phyloP scores from a whole-genome alignment of 2,888 invertebrate species.

The Lottia gigantea region DNA sequence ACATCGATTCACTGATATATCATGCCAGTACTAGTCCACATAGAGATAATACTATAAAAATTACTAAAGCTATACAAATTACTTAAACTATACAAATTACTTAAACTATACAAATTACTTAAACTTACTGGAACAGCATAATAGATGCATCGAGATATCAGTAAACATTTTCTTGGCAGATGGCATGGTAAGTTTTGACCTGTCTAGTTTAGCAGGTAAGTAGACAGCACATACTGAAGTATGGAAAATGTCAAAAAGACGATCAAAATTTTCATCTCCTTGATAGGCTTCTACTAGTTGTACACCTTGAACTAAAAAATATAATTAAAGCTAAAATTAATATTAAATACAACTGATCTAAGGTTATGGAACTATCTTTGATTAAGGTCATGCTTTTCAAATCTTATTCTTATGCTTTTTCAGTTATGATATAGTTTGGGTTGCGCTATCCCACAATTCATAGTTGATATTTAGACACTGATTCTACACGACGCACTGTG shows the following conservation, averaged over 20 bases:
- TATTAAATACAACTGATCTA: no score
- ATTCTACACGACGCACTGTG: no score
- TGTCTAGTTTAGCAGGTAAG: slow-evolving; percentile 42
- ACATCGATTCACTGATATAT: no score
- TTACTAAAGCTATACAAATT: background rate
- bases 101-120: background rate
- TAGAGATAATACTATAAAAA: no score
- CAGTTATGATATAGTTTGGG: no score
- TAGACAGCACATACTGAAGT: background rate
- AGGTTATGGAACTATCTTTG: no score
- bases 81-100: slow-evolving; percentile 14
- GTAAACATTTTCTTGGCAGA: slow-evolving; percentile 40
- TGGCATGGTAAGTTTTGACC: slow-evolving; percentile 40
- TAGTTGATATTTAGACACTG: no score
- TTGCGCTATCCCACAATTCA: no score
- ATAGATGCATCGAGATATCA: slow-evolving; percentile 47
- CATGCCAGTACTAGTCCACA: no score
- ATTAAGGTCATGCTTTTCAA: no score
- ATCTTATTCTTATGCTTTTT: no score
- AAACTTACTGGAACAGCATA: slow-evolving; percentile 40
- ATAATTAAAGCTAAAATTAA: no score
- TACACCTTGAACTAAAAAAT: background rate
- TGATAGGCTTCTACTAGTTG: background rate
- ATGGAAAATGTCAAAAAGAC: background rate
- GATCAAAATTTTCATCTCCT: slow-evolving; percentile 9